Conservation (phyloP, 2,113 vertebrate genomes). For the Delphinus delphis region DNA sequence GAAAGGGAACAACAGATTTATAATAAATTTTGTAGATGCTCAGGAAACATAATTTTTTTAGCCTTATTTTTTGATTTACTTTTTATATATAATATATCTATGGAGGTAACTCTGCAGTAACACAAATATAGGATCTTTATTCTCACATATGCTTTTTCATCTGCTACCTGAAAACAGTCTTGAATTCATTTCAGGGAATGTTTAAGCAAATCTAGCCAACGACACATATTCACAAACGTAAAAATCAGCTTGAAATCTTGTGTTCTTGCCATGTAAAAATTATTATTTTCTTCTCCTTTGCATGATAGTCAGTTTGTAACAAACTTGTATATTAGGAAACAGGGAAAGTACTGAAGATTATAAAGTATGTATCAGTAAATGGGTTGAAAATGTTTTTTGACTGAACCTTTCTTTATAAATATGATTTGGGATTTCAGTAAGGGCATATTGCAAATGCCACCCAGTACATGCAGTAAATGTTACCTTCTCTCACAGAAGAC, state of each 20-base stretch:
- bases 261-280: neutral
- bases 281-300: neutral
- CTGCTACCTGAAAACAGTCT: neutral
- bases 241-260: slow-evolving; percentile 15
- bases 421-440: slow-evolving; percentile 61
- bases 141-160: neutral
- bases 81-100: neutral
- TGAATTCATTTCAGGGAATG: neutral
- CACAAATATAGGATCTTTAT: neutral
- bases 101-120: neutral
- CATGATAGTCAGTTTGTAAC: neutral
- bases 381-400: slow-evolving; percentile 55
- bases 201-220: neutral
- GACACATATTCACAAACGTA: neutral
- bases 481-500: slow-evolving; percentile 35
- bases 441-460: slow-evolving; percentile 54
- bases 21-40: neutral
- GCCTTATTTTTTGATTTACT: neutral
- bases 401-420: slow-evolving; percentile 74
- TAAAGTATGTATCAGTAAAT: slow-evolving; percentile 46
- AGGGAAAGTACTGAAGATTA: slow-evolving; percentile 49
- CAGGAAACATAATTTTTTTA: neutral
- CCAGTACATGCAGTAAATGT: slow-evolving; percentile 51
- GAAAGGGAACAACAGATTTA: neutral
- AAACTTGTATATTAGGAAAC: neutral